phyloP scores from a whole-genome alignment of 2,888 invertebrate genomes.

The Dromius quadrimaculatus region DNA sequence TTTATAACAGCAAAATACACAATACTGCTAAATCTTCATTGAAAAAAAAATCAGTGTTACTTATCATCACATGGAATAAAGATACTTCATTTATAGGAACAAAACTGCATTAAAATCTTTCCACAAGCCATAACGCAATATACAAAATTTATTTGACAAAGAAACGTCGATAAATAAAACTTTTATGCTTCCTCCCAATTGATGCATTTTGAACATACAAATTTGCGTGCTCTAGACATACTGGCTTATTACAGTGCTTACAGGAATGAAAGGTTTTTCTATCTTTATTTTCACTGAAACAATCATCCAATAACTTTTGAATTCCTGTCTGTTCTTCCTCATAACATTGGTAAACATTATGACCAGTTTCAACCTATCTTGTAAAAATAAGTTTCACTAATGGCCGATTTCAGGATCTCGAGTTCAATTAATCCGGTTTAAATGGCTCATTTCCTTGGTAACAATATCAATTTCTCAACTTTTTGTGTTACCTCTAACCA shows the following conservation, averaged over 20 bases:
- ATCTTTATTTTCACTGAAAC: neutral
- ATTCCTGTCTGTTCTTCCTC: slow-evolving; percentile 5
- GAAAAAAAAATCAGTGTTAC: neutral
- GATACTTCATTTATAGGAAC: neutral
- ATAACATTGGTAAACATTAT: neutral
- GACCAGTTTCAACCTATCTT: neutral
- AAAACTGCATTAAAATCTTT: neutral
- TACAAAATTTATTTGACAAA: slow-evolving; percentile 2
- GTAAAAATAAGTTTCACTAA: neutral
- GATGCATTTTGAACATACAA: too few relatives aligned
- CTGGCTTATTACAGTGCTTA: too few relatives aligned
- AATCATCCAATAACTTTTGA: slow-evolving; percentile 6
- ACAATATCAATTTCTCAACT: too few relatives aligned
- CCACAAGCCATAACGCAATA: neutral
- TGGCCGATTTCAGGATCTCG: too few relatives aligned
- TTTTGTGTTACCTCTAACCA: too few relatives aligned
- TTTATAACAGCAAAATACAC: neutral
- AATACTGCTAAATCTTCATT: neutral
- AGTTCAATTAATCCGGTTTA: too few relatives aligned
- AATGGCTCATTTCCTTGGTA: too few relatives aligned
- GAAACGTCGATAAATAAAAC: neutral
- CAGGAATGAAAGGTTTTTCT: too few relatives aligned
- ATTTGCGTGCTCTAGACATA: too few relatives aligned
- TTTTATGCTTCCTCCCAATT: slow-evolving; percentile 5
- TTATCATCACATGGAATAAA: neutral